Conservation (phyloP, 2,113 vertebrate genomes). For the Lophotis ruficrista region DNA sequence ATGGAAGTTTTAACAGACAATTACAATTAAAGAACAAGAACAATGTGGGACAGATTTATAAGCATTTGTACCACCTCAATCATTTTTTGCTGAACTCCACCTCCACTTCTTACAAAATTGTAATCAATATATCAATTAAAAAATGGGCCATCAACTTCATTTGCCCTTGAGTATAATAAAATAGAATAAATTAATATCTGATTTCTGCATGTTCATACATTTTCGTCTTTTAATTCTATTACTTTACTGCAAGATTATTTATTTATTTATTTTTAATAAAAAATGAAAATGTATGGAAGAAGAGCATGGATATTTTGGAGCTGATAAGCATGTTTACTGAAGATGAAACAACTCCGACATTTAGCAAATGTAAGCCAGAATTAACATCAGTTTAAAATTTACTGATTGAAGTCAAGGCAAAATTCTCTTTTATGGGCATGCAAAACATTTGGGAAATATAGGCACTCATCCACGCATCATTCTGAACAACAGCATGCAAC, state of each 20-base stretch:
- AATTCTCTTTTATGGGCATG: not conserved
- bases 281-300: not conserved
- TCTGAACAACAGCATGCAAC: not conserved
- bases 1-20: constrained; percentile 77
- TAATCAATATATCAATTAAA: constrained; percentile 71
- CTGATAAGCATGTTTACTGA: not conserved
- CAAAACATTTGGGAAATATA: not conserved
- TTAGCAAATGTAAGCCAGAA: not conserved
- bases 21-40: constrained; percentile 68
- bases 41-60: constrained; percentile 70
- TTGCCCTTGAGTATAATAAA: constrained; percentile 45
- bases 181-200: not conserved
- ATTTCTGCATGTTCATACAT: not conserved
- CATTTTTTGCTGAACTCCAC: constrained; percentile 63
- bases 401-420: not conserved
- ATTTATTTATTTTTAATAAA: not conserved
- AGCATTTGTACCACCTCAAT: constrained; percentile 66
- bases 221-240: not conserved
- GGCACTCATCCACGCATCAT: not conserved
- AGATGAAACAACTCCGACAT: not conserved
- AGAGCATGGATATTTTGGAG: not conserved
- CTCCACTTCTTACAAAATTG: constrained; percentile 42
- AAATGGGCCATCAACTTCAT: constrained; percentile 32
- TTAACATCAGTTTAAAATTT: not conserved
- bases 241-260: not conserved